Percentiles rank a stretch among this genome's conserved stretches.
phyloP scores from a whole-genome alignment of 2,797 vertebrate species.

The Coilia nasus region DNA sequence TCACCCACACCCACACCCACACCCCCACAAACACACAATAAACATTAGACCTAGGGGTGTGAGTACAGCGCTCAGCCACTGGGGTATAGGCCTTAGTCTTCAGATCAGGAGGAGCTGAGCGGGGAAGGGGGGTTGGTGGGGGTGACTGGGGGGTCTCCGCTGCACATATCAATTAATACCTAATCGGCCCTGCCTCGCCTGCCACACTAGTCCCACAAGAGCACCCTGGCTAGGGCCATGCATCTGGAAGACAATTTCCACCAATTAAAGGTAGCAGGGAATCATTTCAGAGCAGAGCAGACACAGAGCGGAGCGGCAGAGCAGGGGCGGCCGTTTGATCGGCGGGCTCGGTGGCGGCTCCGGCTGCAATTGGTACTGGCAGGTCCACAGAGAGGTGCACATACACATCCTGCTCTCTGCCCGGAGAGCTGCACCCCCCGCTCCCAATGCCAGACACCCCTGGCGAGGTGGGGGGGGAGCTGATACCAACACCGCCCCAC shows the following conservation, averaged over 20 bases:
- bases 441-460: not conserved
- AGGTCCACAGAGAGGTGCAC: slow-evolving; percentile 54
- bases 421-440: slow-evolving; percentile 36
- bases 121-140: slow-evolving; percentile 11
- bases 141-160: slow-evolving; percentile 53
- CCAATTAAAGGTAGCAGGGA: slow-evolving; percentile 76
- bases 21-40: slow-evolving; percentile 5
- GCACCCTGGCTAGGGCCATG: slow-evolving; percentile 57
- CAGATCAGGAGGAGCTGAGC: slow-evolving; percentile 34
- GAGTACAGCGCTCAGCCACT: slow-evolving; percentile 46
- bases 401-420: slow-evolving; percentile 33
- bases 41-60: slow-evolving; percentile 28
- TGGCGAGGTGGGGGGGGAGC: not conserved
- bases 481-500: not conserved
- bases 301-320: slow-evolving; percentile 44
- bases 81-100: slow-evolving; percentile 57
- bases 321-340: slow-evolving; percentile 63
- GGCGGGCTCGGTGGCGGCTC: slow-evolving; percentile 56
- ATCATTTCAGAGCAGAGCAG: slow-evolving; percentile 60
- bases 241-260: slow-evolving; percentile 77
- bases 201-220: slow-evolving; percentile 49
- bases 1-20: not conserved
- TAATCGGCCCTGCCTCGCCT: slow-evolving; percentile 55
- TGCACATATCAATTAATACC: slow-evolving; percentile 81
- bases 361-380: slow-evolving; percentile 71